Conservation (phyloP, 2,113 vertebrate species). For the Macrotus californicus region DNA sequence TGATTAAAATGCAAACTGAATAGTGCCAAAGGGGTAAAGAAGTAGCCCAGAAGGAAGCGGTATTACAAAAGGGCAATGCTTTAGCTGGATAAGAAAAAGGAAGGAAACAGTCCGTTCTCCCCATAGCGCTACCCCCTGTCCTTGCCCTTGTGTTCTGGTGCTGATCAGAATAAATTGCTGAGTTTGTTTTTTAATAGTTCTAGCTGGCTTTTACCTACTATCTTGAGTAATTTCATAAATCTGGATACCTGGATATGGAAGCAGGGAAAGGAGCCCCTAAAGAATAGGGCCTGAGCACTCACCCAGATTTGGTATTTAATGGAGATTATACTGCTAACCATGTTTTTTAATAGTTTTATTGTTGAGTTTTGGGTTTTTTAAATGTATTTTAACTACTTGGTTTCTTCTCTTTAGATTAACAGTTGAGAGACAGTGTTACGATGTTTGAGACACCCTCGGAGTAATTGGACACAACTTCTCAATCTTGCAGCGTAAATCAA, state of each 20-base stretch:
- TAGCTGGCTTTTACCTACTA: neutral
- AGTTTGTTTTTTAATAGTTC: neutral
- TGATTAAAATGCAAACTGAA: neutral
- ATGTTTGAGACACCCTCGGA: neutral
- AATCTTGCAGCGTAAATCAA: neutral
- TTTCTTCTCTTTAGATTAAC: slow-evolving; percentile 44
- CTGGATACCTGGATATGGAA: neutral
- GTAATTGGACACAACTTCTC: slow-evolving; percentile 55
- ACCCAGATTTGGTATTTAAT: neutral
- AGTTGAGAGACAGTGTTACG: neutral
- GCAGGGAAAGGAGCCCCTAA: neutral
- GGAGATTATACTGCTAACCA: neutral
- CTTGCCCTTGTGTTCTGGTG: neutral
- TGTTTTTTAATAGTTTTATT: neutral
- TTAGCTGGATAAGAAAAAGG: neutral
- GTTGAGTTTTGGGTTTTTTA: neutral
- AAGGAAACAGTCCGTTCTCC: neutral
- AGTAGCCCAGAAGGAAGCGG: neutral
- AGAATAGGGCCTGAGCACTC: neutral
- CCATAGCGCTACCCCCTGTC: neutral
- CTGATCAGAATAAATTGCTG: neutral
- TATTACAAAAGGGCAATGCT: neutral
- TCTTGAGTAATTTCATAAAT: neutral
- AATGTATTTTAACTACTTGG: slow-evolving; percentile 3
- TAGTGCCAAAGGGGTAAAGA: neutral